Base-by-base conservation (phyloP, 2,888 invertebrate genomes). In the Buathra laborator region DNA sequence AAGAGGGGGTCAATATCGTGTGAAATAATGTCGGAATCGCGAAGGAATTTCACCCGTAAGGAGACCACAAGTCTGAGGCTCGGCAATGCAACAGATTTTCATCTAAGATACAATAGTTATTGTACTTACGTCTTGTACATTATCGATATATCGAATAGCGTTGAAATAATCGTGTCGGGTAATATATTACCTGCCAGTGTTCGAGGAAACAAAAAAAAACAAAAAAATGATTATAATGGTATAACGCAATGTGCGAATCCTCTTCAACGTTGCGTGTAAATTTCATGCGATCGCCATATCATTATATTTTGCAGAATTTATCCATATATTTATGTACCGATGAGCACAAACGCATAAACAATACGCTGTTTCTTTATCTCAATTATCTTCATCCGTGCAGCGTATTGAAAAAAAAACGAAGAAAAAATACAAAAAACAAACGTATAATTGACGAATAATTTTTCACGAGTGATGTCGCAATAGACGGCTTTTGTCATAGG, bases 51-150 rank as follows among this genome's bases (percentile, higher is more conserved):
- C 81, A 24, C 24, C 24, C 24, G 24, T 24, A 24, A 24, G 24
- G 24, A 24, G 3, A 24, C 24, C 24, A 78, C 56, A 48, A 87
- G 87, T 91, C 92, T 91, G 93, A 92, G 91, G 90, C 91, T 88
- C 91, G 91, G 90, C 91, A 90, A 87, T 88, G 29, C 14, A 89
- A 89, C 92, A 92, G 89, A 92, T 92, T 92, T 89, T 92, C 92
- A 91, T 91, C 91, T 93, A 91, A 93, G 91, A 91, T 92, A 93
- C 92, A 93, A 93, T 94, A 93, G 92, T 93, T 92, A 91, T 92
- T 92, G 93, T 94, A 94, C 94, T 94, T 94, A 90, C 87, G 90
- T 92, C 91, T 93, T 91, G 92, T 93, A 93, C 90, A 90, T 93
- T 93, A 91, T 91, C 87, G 24, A 85, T 76, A 74, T 75, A 85